phyloP scores from a whole-genome alignment of 2,888 invertebrate genomes.

The Drosophila algonquin region DNA sequence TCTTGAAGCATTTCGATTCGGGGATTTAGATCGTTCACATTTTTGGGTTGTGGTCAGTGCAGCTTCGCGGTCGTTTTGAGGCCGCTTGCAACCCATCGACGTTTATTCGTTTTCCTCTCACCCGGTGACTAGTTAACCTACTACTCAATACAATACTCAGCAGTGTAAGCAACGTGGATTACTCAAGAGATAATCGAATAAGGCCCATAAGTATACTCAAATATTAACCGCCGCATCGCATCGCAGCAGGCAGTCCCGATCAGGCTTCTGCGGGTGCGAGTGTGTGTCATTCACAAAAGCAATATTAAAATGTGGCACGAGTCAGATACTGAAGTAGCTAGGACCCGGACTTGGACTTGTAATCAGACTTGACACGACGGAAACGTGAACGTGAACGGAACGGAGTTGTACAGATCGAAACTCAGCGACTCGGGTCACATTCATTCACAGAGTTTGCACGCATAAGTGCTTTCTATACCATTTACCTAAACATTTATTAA shows the following conservation, averaged over 20 bases:
- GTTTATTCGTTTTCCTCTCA: constrained; percentile 24
- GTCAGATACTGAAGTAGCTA: constrained; percentile 29
- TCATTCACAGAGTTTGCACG: constrained; percentile 43
- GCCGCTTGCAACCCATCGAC: neutral
- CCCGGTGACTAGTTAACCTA: constrained; percentile 43
- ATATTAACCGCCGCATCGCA: constrained; percentile 52
- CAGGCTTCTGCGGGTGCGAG: constrained; percentile 27
- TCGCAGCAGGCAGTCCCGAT: constrained; percentile 2
- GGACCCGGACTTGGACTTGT: neutral
- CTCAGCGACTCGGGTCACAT: constrained; percentile 66
- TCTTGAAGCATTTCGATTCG: too few relatives aligned
- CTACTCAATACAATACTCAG: constrained; percentile 23
- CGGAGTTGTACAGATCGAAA: constrained; percentile 58
- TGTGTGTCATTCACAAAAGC: constrained; percentile 68
- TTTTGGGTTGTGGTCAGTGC: neutral
- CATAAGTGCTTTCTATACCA: constrained; percentile 56
- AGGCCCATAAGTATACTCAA: constrained; percentile 25
- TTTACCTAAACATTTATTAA: constrained; percentile 53
- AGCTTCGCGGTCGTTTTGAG: neutral
- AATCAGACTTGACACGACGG: neutral
- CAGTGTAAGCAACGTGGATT: constrained; percentile 23
- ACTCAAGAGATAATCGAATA: constrained; percentile 35
- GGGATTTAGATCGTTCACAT: neutral
- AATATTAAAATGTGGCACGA: constrained; percentile 70
- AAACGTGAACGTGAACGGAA: constrained; percentile 17